Conservation (phyloP, 1,140 invertebrate species). For the Melitaea cinxia region DNA sequence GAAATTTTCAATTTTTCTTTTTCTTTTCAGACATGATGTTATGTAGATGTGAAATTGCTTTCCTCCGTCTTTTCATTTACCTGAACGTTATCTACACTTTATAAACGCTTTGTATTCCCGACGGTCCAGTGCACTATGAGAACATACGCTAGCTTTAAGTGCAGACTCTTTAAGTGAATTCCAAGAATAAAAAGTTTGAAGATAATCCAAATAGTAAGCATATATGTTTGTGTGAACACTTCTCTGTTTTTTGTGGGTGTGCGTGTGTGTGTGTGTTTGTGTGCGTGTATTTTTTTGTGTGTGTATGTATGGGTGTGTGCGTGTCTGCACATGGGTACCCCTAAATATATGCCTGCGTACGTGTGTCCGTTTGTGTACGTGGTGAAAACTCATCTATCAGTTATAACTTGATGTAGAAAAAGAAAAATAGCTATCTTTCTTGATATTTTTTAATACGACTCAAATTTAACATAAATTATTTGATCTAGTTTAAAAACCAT, state of each 20-base stretch:
- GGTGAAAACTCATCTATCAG: too few species aligned
- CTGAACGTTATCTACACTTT: slow-evolving; percentile 43
- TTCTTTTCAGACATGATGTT: slow-evolving; percentile 27
- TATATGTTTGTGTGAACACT: neutral
- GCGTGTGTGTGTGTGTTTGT: too few species aligned
- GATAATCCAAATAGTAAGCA: neutral
- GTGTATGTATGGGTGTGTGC: too few species aligned
- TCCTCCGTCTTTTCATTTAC: slow-evolving; percentile 45
- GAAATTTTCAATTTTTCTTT: slow-evolving; percentile 30
- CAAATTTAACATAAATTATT: too few species aligned
- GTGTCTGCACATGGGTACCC: too few species aligned
- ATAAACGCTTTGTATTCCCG: slow-evolving; percentile 43
- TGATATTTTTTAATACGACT: too few species aligned
- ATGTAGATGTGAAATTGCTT: slow-evolving; percentile 37
- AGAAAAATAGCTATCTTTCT: too few species aligned
- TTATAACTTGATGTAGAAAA: too few species aligned
- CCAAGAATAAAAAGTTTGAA: slow-evolving; percentile 1
- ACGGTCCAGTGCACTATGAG: slow-evolving; percentile 39
- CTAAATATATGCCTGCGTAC: too few species aligned
- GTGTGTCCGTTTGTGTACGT: too few species aligned
- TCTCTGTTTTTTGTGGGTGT: neutral
- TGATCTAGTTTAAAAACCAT: too few species aligned
- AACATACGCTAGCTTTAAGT: slow-evolving; percentile 7
- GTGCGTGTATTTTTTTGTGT: too few species aligned
- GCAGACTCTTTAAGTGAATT: neutral